Evolutionary conservation across 2,888 invertebrate genomes (phyloP).

Genomic region (Ernsta delagoae): DNA sequence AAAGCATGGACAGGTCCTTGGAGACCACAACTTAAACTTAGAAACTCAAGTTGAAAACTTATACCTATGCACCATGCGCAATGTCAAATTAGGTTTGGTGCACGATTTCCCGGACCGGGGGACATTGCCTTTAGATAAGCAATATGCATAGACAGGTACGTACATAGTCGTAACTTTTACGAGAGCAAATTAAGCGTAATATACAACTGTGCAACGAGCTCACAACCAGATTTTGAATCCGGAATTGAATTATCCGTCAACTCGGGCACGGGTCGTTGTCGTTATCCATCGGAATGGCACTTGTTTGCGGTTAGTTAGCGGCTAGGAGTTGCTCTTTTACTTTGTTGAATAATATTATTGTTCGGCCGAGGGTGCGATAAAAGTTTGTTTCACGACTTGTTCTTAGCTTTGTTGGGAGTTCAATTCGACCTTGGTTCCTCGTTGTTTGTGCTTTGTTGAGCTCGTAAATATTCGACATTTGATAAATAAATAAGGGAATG

Average conservation of each 20-base stretch:
- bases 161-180: not conserved
- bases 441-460: not conserved
- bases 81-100: no score
- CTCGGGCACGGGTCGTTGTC: not conserved
- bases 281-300: conserved; percentile 2
- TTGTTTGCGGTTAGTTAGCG: conserved; percentile 3
- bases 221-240: not conserved
- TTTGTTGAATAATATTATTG: conserved; percentile 3
- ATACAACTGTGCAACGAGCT: not conserved
- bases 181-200: not conserved
- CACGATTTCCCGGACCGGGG: no score
- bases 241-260: conserved; percentile 9
- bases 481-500: no score
- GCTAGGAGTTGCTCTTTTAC: not conserved
- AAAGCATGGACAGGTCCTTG: no score
- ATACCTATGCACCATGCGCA: no score
- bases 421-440: no score
- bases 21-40: no score
- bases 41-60: no score
- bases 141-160: no score
- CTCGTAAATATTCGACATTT: no score
- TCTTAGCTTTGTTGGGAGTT: conserved; percentile 5
- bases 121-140: no score
- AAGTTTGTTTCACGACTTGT: conserved; percentile 7
- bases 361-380: not conserved